A percentile compares a stretch with the other conserved stretches of the same genome.
Conservation (phyloP, 1,140 invertebrate genomes). For the Tachypleus tridentatus region DNA sequence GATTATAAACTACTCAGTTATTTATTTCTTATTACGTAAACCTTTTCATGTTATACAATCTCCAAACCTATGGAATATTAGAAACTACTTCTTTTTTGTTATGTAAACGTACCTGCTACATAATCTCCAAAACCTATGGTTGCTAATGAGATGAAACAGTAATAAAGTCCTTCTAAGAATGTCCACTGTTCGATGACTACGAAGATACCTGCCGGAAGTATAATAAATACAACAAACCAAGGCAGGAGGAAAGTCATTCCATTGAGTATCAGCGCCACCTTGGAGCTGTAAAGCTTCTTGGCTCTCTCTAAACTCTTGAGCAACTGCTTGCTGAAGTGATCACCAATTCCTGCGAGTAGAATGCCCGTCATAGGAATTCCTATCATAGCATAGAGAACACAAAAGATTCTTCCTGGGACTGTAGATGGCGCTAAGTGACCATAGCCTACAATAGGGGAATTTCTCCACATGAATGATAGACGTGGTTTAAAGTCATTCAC, state of each 20-base stretch:
- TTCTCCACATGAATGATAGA: too few species aligned
- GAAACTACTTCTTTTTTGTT: too few species aligned
- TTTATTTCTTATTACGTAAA: too few species aligned
- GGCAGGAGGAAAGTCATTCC: conserved; percentile 45
- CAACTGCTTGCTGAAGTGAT: conserved; percentile 26
- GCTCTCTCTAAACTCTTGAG: conserved; percentile 17
- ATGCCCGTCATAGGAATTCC: conserved; percentile 60
- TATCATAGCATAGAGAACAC: conserved; percentile 64
- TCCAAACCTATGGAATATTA: too few species aligned
- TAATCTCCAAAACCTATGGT: conserved; percentile 92
- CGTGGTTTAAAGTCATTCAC: too few species aligned
- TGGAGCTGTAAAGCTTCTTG: conserved; percentile 8
- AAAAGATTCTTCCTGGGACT: conserved; percentile 68
- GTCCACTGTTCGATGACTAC: conserved; percentile 75
- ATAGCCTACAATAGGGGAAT: conserved; percentile 49
- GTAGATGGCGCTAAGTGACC: conserved; percentile 73
- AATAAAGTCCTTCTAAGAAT: conserved; percentile 81
- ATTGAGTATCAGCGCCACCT: conserved; percentile 5
- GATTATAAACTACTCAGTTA: too few species aligned
- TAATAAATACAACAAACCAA: conserved; percentile 76
- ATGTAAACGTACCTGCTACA: conserved; percentile 53
- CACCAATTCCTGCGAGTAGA: conserved; percentile 26
- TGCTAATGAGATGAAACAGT: conserved; percentile 78
- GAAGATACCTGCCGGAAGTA: conserved; percentile 78
- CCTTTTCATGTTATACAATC: too few species aligned